A percentile compares a stretch with the other conserved stretches of the same genome.
Conservation (phyloP, 1,140 invertebrate species). For the Zaprionus lachaisei region DNA sequence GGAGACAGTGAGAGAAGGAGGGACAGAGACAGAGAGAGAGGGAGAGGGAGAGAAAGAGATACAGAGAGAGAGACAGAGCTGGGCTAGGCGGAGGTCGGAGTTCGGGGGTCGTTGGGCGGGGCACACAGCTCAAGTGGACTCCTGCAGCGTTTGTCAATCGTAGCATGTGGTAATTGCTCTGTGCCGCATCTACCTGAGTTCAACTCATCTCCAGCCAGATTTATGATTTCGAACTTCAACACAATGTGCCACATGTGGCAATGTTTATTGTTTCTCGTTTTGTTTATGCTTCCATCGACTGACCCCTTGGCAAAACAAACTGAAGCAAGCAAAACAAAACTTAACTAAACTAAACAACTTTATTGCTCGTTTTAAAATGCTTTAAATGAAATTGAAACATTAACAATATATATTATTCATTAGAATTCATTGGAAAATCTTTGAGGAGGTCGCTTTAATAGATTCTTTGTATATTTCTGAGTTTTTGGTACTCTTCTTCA, state of each 20-base stretch:
- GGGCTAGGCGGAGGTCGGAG: neutral
- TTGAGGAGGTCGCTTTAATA: neutral
- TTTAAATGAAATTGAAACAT: neutral
- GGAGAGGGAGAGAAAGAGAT: neutral
- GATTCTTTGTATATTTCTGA: too few species aligned
- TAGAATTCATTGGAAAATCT: neutral
- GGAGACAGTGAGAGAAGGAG: neutral
- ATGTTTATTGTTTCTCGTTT: conserved; percentile 12
- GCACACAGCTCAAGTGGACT: conserved; percentile 41
- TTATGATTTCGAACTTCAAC: conserved; percentile 55
- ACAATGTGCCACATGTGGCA: conserved; percentile 34
- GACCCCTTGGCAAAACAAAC: conserved; percentile 53
- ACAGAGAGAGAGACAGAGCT: neutral
- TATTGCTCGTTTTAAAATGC: neutral
- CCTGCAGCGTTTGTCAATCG: conserved; percentile 70
- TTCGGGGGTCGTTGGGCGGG: neutral
- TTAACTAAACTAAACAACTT: conserved; percentile 13
- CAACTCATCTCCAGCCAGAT: conserved; percentile 36
- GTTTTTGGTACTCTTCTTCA: neutral
- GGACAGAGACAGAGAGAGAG: neutral
- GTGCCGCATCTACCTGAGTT: conserved; percentile 36
- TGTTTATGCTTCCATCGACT: conserved; percentile 3
- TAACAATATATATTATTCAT: neutral
- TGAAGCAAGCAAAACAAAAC: too few species aligned
- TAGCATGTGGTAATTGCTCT: conserved; percentile 78